These are phyloP conservation scores for Branchellion lobata DNA, from an alignment of 2,888 invertebrate genomes.

Conservation along the genomic window DNA sequence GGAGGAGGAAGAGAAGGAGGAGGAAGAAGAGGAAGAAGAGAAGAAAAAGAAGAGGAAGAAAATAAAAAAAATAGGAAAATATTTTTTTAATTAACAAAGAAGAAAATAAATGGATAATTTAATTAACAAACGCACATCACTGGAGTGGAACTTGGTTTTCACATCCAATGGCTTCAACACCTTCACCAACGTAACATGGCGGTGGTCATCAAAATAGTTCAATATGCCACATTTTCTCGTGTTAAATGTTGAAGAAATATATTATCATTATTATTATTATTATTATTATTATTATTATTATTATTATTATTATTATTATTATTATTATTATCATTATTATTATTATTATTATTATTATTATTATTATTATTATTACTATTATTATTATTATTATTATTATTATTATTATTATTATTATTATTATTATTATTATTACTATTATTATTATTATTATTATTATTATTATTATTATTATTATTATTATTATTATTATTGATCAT, in stretches of 20 bases:
- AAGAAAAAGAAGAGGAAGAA: too few species aligned
- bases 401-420: too few species aligned
- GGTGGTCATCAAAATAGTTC: too few species aligned
- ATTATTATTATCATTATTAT: background rate
- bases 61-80: background rate
- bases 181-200: conserved; percentile 65
- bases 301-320: background rate
- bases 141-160: conserved; percentile 95
- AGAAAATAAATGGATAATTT: background rate
- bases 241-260: too few species aligned
- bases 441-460: too few species aligned
- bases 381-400: too few species aligned
- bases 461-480: background rate
- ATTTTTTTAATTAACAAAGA: background rate
- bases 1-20: too few species aligned
- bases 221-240: too few species aligned
- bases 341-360: too few species aligned
- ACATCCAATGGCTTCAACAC: conserved; percentile 96
- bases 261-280: background rate
- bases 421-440: too few species aligned
- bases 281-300: background rate
- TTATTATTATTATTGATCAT: background rate
- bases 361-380: too few species aligned
- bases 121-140: conserved; percentile 68
- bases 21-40: too few species aligned